These are phyloP conservation scores for Calliopum simillimum DNA, from an alignment of 2,888 invertebrate species.

Conservation along the genomic window DNA sequence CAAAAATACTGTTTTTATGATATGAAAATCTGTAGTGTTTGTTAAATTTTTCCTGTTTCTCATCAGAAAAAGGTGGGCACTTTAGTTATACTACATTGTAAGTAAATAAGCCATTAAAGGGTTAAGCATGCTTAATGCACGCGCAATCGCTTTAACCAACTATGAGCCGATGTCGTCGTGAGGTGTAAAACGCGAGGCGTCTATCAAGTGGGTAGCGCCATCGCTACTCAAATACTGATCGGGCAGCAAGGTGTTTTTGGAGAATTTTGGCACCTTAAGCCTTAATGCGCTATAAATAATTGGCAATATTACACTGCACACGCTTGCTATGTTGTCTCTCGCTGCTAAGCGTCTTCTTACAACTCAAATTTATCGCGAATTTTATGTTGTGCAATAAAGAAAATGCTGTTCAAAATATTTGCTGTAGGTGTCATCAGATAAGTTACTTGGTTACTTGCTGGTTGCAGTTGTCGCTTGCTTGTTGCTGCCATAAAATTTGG, in stretches of 20 bases:
- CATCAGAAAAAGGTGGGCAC: no score
- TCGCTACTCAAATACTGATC: neutral
- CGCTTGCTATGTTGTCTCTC: neutral
- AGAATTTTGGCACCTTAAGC: conserved; percentile 22
- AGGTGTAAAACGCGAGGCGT: neutral
- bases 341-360: neutral
- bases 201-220: conserved; percentile 6
- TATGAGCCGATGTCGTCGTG: no score
- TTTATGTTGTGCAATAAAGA: neutral
- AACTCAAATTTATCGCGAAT: neutral
- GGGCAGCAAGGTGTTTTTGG: conserved; percentile 12
- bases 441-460: neutral
- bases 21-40: no score
- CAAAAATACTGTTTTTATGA: no score
- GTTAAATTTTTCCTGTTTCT: no score
- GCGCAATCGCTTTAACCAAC: no score
- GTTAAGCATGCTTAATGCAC: no score
- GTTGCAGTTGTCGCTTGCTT: neutral
- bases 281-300: conserved; percentile 30
- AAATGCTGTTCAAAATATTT: conserved; percentile 6
- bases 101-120: no score
- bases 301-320: conserved; percentile 6
- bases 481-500: neutral
- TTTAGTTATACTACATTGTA: no score
- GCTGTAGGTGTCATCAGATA: conserved; percentile 28